Conservation (phyloP, 2,113 vertebrate species). For the Poecile atricapillus region DNA sequence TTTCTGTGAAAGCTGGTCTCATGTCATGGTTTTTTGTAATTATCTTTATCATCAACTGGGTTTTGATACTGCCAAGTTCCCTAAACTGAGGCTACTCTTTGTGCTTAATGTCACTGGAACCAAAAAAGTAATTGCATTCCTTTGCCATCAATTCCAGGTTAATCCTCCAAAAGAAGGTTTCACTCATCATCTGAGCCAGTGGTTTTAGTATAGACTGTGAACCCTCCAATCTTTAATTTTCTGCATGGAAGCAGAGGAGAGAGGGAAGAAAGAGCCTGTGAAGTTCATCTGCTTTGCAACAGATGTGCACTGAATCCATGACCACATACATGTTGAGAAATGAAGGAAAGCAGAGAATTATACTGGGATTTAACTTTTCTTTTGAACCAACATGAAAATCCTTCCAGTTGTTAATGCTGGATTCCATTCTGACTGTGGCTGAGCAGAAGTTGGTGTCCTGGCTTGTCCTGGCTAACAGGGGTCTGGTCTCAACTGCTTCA, state of each 20-base stretch:
- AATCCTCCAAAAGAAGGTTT: constrained; percentile 42
- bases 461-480: not conserved
- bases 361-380: not conserved
- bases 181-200: constrained; percentile 34
- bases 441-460: not conserved
- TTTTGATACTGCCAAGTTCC: not conserved
- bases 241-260: constrained; percentile 50
- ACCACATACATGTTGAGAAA: not conserved
- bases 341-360: not conserved
- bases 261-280: not conserved
- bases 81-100: not conserved
- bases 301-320: not conserved
- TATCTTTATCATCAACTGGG: not conserved
- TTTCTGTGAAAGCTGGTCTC: not conserved
- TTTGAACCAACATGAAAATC: not conserved
- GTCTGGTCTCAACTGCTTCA: not conserved
- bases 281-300: not conserved
- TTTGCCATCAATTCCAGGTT: not conserved
- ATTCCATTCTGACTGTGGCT: not conserved
- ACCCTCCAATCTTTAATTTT: constrained; percentile 46
- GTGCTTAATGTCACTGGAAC: not conserved
- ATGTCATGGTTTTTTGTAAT: not conserved
- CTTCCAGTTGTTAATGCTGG: not conserved
- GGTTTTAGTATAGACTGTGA: constrained; percentile 11
- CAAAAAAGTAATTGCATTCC: constrained; percentile 15